phyloP scores from a whole-genome alignment of 2,888 invertebrate species.

The Xylota sylvarum region DNA sequence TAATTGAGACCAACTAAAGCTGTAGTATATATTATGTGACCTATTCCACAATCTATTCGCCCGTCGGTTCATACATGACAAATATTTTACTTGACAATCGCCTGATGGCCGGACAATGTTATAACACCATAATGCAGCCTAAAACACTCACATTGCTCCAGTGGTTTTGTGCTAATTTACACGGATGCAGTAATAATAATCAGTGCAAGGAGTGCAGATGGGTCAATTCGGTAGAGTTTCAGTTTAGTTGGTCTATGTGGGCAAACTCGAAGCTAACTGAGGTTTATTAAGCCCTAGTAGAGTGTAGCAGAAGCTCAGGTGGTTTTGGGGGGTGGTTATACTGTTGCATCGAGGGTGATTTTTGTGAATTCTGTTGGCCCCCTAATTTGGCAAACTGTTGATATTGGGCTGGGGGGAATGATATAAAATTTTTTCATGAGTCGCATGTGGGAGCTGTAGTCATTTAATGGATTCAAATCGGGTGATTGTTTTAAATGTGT shows the following conservation, averaged over 20 bases:
- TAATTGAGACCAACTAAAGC: slow-evolving; percentile 57
- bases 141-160: slow-evolving; percentile 52
- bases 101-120: slow-evolving; percentile 65
- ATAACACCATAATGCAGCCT: slow-evolving; percentile 58
- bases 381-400: slow-evolving; percentile 61
- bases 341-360: background rate
- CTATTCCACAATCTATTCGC: background rate
- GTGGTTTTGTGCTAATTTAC: slow-evolving; percentile 71
- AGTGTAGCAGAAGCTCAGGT: slow-evolving; percentile 16
- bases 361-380: slow-evolving; percentile 37
- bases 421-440: slow-evolving; percentile 35
- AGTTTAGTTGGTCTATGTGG: slow-evolving; percentile 51
- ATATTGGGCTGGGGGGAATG: slow-evolving; percentile 28
- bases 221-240: slow-evolving; percentile 44
- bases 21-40: slow-evolving; percentile 36
- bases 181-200: slow-evolving; percentile 70
- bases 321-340: background rate
- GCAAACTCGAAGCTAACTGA: slow-evolving; percentile 28
- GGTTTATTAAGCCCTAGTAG: slow-evolving; percentile 52
- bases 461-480: slow-evolving; percentile 20
- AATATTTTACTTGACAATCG: slow-evolving; percentile 72
- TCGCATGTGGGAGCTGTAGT: too few relatives aligned
- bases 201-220: slow-evolving; percentile 55
- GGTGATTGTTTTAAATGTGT: slow-evolving; percentile 35
- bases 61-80: slow-evolving; percentile 34